Evolutionary conservation across 2,113 vertebrate genomes (phyloP), one percentile per base, ranked within the genome.

Genomic region (Ailuropoda melanoleuca): DNA sequence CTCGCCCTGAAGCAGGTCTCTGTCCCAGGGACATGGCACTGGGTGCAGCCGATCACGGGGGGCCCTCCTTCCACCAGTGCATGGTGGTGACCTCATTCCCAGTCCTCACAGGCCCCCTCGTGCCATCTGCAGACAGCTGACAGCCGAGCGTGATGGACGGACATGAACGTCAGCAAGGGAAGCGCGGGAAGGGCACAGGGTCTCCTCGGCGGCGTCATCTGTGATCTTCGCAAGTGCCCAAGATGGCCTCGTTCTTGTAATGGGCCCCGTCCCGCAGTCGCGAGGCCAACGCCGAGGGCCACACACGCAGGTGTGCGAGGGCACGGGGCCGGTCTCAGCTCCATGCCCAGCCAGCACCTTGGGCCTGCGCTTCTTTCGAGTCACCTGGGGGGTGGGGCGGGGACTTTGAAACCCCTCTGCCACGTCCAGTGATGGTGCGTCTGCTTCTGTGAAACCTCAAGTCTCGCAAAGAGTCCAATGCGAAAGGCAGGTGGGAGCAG

Each of bases 241-340:
- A 7, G 56, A 43, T 3, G 1, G 72, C 15, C 46, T 24, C 13
- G 2, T n/a, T 8, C 75, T 50, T 1, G 29, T 0, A 13, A 29
- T 15, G 1, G 3, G 23, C 6, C 46, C n/a, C 18, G 0, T 0
- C 23, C 8, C 13, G 29, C 9, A 1, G 31, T 11, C 19, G 2
- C 3, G 15, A 5, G 60, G 43, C 37, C 17, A 1, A n/a, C 18
- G 60, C 72, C 5, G 0, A 17, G 39, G 14, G 78, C 34, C 0
- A 1, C 1, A 1, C 0, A 4, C 3, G n/a, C 9, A 9, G 0
- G 34, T 6, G 13, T n/a, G 55, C n/a, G 64, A 29, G 19, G 5
- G 29, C 39, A 1, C n/a, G 19, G 23, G 5, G 2, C 68, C 1
- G 0, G 6, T 43, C 29, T 34, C 31, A 1, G 18, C 53, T 17